These are phyloP conservation scores for Cylloceria caligata DNA, from an alignment of 2,888 invertebrate genomes.

Conservation along the genomic window DNA sequence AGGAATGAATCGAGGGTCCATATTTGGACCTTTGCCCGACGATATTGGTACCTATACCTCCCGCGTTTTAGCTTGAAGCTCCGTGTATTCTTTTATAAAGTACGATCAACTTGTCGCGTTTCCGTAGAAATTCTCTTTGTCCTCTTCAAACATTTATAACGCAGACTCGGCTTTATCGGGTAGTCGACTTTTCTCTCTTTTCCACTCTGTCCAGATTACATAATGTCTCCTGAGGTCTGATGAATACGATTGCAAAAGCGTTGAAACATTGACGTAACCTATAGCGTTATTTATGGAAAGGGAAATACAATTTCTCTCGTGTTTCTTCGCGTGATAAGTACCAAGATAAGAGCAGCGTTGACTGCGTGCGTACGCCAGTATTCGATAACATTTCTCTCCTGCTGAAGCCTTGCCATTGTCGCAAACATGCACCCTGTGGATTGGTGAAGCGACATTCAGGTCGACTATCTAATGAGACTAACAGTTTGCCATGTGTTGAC, in stretches of 20 bases:
- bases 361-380: constrained; percentile 56
- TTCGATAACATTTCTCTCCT: constrained; percentile 44
- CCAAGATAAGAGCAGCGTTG: constrained; percentile 46
- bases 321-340: constrained; percentile 42
- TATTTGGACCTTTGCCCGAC: constrained; percentile 63
- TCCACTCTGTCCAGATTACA: constrained; percentile 10
- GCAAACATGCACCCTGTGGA: constrained; percentile 41
- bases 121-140: constrained; percentile 11
- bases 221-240: constrained; percentile 15
- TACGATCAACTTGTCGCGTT: constrained; percentile 31
- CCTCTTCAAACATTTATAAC: constrained; percentile 15
- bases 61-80: background rate
- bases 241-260: constrained; percentile 7
- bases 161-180: constrained; percentile 26
- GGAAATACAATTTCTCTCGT: constrained; percentile 9
- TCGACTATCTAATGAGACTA: constrained; percentile 42
- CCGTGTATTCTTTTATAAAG: background rate
- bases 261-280: constrained; percentile 41
- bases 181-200: background rate
- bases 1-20: constrained; percentile 62
- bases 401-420: constrained; percentile 10
- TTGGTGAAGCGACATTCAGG: constrained; percentile 48
- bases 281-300: constrained; percentile 46
- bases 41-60: constrained; percentile 53
- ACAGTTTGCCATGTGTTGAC: constrained; percentile 39